Percentiles rank a stretch among this genome's conserved stretches.
These are phyloP conservation scores for Eristalis pertinax DNA, from an alignment of 2,888 invertebrate species.

Conservation along the genomic window DNA sequence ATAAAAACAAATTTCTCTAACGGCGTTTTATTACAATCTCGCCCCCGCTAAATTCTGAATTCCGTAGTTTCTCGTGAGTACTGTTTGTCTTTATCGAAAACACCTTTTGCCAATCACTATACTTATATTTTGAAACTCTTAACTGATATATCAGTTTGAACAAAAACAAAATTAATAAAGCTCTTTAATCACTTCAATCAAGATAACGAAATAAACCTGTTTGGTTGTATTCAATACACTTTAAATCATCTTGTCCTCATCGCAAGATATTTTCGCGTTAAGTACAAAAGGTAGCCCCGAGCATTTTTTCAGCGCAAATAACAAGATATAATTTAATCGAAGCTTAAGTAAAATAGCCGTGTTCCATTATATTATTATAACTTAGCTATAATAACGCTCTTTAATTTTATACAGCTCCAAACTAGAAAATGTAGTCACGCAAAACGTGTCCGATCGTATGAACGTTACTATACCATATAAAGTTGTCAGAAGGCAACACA, in stretches of 20 bases:
- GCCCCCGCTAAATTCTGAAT: not conserved
- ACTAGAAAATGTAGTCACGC: not conserved
- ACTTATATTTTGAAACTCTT: conserved; percentile 42
- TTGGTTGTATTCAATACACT: conserved; percentile 30
- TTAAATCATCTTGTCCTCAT: conserved; percentile 30
- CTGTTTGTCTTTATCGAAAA: conserved; percentile 36
- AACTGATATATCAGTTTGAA: conserved; percentile 53
- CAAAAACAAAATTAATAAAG: conserved; percentile 11
- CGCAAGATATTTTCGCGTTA: conserved; percentile 29
- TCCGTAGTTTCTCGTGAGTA: conserved; percentile 19
- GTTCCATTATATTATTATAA: not conserved
- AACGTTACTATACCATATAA: conserved; percentile 22
- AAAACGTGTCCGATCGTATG: conserved; percentile 27
- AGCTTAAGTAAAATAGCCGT: not conserved
- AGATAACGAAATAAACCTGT: conserved; percentile 37
- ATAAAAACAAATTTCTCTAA: not conserved
- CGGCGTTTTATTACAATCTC: conserved; percentile 1
- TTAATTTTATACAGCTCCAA: not conserved
- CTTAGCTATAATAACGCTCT: conserved; percentile 5
- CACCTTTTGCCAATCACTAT: conserved; percentile 29
- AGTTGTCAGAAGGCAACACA: conserved; percentile 23
- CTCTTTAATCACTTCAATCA: conserved; percentile 24
- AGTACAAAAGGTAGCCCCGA: conserved; percentile 20
- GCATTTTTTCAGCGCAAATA: not conserved
- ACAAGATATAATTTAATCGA: conserved; percentile 4